Evolutionary conservation across 2,797 vertebrate genomes (phyloP), one percentile per base, ranked within the genome.

Genomic region (Centroberyx gerrardi): DNA sequence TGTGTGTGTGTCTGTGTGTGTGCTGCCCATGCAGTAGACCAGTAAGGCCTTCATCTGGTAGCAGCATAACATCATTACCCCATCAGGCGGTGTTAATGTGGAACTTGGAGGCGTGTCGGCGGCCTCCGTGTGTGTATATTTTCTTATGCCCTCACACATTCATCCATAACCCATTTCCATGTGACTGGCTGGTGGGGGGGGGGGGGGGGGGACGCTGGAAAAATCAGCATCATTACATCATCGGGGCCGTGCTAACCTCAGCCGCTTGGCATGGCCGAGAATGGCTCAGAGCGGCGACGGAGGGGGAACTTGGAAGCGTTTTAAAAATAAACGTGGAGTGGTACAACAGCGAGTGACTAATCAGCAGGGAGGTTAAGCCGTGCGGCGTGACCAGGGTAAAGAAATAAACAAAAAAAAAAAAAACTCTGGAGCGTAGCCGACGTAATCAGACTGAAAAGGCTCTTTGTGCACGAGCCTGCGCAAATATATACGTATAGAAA

Each of bases 221-320:
- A 85, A 83, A 80, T 74, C 79, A 7, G 77, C 67, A 65, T 17
- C 83, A 86, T 90, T 80, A 86, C 89, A 78, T 93, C 91, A 92
- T 81, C 78, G n/a, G 67, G 80, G 63, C 70, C 0, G 53, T 0
- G 72, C 75, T 87, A 66, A 91, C 88, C 84, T 90, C 86, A 85
- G 74, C 74, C 59, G 55, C 67, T 55, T 84, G 84, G 84, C 82
- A 80, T 3, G 27, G 51, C 58, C 27, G 14, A 68, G 72, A 67
- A 59, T 7, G 42, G 65, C 77, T 15, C 2, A 69, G 27, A 80
- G 81, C 31, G 70, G 79, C 79, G 51, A 73, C 2, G 53, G 60
- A 69, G 78, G 81, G 80, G 62, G 68, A 74, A 79, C 76, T 83
- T 81, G 87, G 84, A 83, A 77, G 76, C 61, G 13, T 65, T 90